phyloP scores from a whole-genome alignment of 2,888 invertebrate genomes.

The Troilus luridus region DNA sequence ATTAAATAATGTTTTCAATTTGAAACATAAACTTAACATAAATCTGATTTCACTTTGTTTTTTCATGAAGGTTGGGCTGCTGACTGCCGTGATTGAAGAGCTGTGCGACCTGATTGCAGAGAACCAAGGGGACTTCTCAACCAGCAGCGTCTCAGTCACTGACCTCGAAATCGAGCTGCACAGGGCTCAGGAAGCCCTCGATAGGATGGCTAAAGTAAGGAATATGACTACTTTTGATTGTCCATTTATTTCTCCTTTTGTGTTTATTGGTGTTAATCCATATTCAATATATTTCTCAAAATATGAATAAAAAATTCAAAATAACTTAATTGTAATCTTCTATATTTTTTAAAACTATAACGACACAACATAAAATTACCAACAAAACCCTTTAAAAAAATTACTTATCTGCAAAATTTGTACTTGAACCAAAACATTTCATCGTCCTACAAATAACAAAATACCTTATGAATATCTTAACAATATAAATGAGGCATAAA shows the following conservation, averaged over 20 bases:
- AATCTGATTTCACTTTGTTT: background rate
- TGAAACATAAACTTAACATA: background rate
- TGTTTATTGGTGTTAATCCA: background rate
- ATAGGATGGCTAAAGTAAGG: constrained; percentile 67
- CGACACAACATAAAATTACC: background rate
- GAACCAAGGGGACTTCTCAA: constrained; percentile 68
- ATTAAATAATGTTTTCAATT: background rate
- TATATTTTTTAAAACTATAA: background rate
- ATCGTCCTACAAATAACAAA: background rate
- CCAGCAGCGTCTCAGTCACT: constrained; percentile 70
- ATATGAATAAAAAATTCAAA: too few species aligned
- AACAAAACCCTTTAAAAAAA: background rate
- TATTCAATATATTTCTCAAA: too few species aligned
- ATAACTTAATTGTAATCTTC: too few species aligned
- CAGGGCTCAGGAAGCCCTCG: constrained; percentile 69
- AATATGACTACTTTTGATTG: background rate
- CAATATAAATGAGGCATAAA: too few species aligned
- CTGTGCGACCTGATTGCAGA: constrained; percentile 70
- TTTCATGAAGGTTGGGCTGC: constrained; percentile 71
- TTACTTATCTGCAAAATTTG: background rate
- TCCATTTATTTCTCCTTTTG: background rate
- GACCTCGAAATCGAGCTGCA: constrained; percentile 69
- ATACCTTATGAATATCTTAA: background rate
- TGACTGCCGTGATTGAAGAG: constrained; percentile 68
- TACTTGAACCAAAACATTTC: background rate